phyloP scores from a whole-genome alignment of 1,140 invertebrate genomes.

The Drosophila kurseongensis region DNA sequence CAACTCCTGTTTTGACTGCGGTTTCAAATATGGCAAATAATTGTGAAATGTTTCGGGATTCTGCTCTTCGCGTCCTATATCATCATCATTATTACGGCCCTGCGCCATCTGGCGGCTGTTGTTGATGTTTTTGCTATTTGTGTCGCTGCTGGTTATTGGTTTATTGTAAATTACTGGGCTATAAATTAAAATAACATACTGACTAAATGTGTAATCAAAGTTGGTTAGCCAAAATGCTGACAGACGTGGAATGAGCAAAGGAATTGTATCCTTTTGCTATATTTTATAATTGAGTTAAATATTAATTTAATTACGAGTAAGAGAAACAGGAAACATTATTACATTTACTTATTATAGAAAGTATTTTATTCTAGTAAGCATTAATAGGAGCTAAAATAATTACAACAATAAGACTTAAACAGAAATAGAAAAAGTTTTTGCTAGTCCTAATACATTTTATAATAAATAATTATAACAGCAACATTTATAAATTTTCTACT shows the following conservation, averaged over 20 bases:
- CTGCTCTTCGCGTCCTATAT: constrained; percentile 12
- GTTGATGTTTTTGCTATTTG: constrained; percentile 41
- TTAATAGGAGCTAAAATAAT: too few relatives aligned
- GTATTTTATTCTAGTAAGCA: too few relatives aligned
- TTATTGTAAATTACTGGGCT: constrained; percentile 72
- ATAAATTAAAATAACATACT: constrained; percentile 80
- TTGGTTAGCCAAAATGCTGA: constrained; percentile 33
- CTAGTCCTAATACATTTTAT: too few relatives aligned
- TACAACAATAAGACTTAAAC: too few relatives aligned
- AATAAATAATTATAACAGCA: too few relatives aligned
- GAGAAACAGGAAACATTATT: too few relatives aligned
- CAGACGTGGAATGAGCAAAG: not conserved
- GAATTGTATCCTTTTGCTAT: constrained; percentile 1
- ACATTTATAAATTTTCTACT: too few relatives aligned
- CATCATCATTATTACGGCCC: constrained; percentile 15
- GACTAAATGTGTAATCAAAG: constrained; percentile 71
- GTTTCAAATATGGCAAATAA: constrained; percentile 80
- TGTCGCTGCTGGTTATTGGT: constrained; percentile 49
- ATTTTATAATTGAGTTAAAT: constrained; percentile 14
- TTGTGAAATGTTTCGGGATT: constrained; percentile 57
- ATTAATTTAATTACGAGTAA: not conserved
- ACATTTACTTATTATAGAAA: too few relatives aligned
- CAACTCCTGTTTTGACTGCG: constrained; percentile 54
- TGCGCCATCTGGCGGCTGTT: constrained; percentile 54
- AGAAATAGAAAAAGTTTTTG: too few relatives aligned